phyloP scores from a whole-genome alignment of 1,140 invertebrate genomes.

The Nephotettix cincticeps region DNA sequence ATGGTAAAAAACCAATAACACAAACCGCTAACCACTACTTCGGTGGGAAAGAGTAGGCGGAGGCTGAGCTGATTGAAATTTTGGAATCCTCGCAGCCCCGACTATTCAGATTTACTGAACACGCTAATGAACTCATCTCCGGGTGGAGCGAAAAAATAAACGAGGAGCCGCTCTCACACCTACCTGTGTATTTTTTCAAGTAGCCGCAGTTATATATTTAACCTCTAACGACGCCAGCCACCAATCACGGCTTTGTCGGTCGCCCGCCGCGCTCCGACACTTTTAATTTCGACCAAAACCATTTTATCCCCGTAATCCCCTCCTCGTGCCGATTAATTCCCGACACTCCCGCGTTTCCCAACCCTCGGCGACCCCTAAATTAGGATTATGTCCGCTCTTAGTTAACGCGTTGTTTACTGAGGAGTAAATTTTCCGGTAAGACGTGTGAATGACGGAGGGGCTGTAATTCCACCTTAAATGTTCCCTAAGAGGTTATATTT shows the following conservation, averaged over 20 bases:
- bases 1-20: too few relatives aligned
- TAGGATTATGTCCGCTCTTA: background rate
- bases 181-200: background rate
- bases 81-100: background rate
- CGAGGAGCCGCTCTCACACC: slow-evolving; percentile 8
- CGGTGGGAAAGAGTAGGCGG: background rate
- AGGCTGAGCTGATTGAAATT: background rate
- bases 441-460: background rate
- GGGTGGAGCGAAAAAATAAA: background rate
- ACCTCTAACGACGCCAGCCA: background rate
- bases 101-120: slow-evolving; percentile 8
- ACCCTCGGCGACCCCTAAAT: background rate
- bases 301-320: slow-evolving; percentile 8
- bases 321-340: background rate
- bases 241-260: slow-evolving; percentile 10
- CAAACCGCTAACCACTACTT: too few relatives aligned
- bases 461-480: background rate
- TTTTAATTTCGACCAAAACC: background rate
- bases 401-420: background rate
- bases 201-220: slow-evolving; percentile 15
- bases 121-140: slow-evolving; percentile 16
- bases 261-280: background rate
- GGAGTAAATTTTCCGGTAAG: background rate
- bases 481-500: too few relatives aligned
- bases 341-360: background rate